Base-by-base conservation (phyloP, 2,113 vertebrate species). In the Addax nasomaculatus region DNA sequence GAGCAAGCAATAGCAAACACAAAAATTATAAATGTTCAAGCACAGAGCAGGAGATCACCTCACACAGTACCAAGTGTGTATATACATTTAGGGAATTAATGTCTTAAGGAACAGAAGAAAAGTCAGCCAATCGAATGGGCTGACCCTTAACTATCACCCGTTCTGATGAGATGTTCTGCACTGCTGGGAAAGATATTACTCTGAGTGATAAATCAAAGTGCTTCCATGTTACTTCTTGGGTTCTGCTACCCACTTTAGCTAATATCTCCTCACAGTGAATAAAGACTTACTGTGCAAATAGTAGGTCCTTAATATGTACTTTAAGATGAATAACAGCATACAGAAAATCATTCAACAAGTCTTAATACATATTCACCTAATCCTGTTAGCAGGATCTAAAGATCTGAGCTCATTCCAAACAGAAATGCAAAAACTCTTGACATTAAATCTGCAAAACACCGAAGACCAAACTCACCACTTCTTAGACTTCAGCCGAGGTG, bases 401-500 rank as follows among this genome's bases (percentile, higher is more conserved):
- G 19, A 84, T 43, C 14, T 58, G 55, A 33, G 80, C 23, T 43
- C 36, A 45, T 83, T 53, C 39, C 51, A 90, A 79, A 84, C 33
- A 17, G 43, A 60, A 85, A 36, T 14, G 23, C 7, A 53, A 58
- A 25, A 86, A 93, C 17, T 45, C 51, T 70, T 17, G 14, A 51
- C 49, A 51, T 73, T 4, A 39, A 14, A 36, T 47, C 29, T 36
- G 8, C 13, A 70, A 49, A 86, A 45, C 21, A 43, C 25, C 0
- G 1, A 97, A 49, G 62, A 90, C 36, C 55, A 93, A 58, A 99
- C 99, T 99, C 98, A 99, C 99, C 99, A 99, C 98, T 99, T 99
- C 99, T 99, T 99, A 1, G 99, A 99, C 97, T 99, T 99, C 98
- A 99, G 99, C 97, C 99, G 99, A 16, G 99, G 99, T 0, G 99